A percentile compares a stretch with the other conserved stretches of the same genome.
phyloP scores from a whole-genome alignment of 2,888 invertebrate species.

The Troilus luridus region DNA sequence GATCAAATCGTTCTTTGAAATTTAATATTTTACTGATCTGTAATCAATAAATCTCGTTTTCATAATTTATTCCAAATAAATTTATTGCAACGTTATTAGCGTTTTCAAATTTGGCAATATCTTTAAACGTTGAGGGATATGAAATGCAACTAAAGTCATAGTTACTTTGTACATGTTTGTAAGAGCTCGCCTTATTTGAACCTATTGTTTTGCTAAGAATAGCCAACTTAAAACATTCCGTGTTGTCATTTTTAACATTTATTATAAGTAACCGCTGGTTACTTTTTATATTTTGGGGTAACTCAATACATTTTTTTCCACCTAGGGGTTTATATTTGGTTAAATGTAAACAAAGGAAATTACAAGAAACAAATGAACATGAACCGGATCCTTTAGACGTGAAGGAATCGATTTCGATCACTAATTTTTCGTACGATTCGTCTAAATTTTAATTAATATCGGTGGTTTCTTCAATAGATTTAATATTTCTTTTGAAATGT shows the following conservation, averaged over 20 bases:
- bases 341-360: not conserved
- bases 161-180: not conserved
- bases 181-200: not conserved
- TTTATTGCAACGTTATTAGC: not conserved
- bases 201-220: constrained; percentile 14
- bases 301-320: not conserved
- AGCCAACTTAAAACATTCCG: not conserved
- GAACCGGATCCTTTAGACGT: not conserved
- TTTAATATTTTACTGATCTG: not conserved
- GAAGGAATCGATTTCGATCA: not conserved
- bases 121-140: not conserved
- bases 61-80: too few relatives aligned
- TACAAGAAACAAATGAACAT: not conserved
- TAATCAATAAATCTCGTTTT: not conserved
- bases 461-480: not conserved
- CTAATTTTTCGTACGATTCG: not conserved
- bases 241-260: not conserved
- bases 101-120: not conserved
- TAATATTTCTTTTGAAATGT: not conserved
- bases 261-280: not conserved
- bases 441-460: not conserved
- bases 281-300: not conserved
- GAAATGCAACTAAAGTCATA: constrained; percentile 18
- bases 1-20: too few relatives aligned
- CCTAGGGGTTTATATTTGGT: not conserved